These are phyloP conservation scores for Meleagris gallopavo DNA, from an alignment of 2,113 vertebrate species.

Conservation along the genomic window DNA sequence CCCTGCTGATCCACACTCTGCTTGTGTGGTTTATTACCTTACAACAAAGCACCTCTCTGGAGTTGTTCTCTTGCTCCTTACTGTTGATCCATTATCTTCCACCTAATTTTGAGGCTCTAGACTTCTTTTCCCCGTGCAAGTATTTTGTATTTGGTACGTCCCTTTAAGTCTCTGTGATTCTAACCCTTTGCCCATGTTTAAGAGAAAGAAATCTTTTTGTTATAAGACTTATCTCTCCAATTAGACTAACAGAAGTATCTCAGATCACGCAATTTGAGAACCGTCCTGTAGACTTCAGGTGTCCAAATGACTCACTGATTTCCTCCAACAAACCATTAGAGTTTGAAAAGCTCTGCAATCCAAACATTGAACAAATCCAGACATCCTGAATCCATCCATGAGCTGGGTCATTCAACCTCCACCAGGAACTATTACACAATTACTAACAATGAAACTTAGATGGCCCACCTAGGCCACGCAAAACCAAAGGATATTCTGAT, in stretches of 20 bases:
- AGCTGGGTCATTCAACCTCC: not conserved
- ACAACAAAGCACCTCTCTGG: too few relatives aligned
- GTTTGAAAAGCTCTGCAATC: not conserved
- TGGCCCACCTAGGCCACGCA: not conserved
- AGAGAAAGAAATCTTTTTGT: not conserved
- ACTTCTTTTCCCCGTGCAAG: not conserved
- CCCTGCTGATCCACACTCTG: too few relatives aligned
- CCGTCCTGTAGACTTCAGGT: fast-evolving
- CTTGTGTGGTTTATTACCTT: too few relatives aligned
- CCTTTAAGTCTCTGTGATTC: not conserved
- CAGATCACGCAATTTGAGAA: not conserved
- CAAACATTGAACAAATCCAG: not conserved
- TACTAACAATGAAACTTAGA: not conserved
- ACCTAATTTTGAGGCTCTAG: not conserved
- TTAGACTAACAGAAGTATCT: not conserved
- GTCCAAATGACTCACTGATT: not conserved
- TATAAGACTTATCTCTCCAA: not conserved
- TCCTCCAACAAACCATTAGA: not conserved
- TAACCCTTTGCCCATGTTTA: not conserved
- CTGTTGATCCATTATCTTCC: too few relatives aligned
- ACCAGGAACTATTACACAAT: not conserved
- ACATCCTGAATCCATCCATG: not conserved
- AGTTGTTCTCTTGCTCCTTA: too few relatives aligned
- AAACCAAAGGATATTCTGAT: not conserved
- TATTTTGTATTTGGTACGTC: not conserved